A percentile compares a stretch with the other conserved stretches of the same genome.
Conservation (phyloP, 2,888 invertebrate species). For the Trichopoda pennipes region DNA sequence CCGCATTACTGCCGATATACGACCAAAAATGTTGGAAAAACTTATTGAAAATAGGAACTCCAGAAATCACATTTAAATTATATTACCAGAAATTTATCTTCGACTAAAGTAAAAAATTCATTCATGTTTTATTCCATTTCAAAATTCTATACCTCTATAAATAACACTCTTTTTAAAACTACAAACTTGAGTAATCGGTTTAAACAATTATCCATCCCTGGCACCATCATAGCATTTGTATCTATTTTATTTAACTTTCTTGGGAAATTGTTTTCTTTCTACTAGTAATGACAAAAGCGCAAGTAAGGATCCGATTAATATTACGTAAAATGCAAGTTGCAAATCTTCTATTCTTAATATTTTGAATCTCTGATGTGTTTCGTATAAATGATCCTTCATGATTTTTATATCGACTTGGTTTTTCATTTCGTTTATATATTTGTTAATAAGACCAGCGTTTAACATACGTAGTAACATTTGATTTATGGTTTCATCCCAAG, state of each 20-base stretch:
- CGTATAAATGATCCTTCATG: slow-evolving; percentile 67
- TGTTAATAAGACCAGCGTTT: slow-evolving; percentile 78
- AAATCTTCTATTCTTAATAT: slow-evolving; percentile 78
- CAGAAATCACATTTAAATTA: too few species aligned
- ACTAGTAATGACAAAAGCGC: slow-evolving; percentile 70
- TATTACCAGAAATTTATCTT: too few species aligned
- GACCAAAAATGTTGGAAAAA: too few species aligned
- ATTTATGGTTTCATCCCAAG: slow-evolving; percentile 78
- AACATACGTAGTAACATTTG: slow-evolving; percentile 75
- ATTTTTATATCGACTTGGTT: slow-evolving; percentile 70
- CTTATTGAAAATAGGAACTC: too few species aligned
- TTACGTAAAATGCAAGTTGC: slow-evolving; percentile 79
- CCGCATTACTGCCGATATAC: too few species aligned
- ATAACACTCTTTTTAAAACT: too few species aligned
- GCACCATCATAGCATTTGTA: not conserved
- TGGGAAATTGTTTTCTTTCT: slow-evolving; percentile 67
- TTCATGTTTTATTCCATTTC: too few species aligned
- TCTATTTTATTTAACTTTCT: not conserved
- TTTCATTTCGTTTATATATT: slow-evolving; percentile 79
- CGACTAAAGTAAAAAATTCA: too few species aligned
- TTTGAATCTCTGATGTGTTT: slow-evolving; percentile 70
- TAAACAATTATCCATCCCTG: too few species aligned
- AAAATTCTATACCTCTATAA: too few species aligned
- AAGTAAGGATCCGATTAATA: slow-evolving; percentile 75
- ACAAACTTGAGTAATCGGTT: too few species aligned